A percentile compares a stretch with the other conserved stretches of the same genome.
Evolutionary conservation across 2,797 vertebrate species (phyloP).

Genomic region (Lagocephalus sceleratus): DNA sequence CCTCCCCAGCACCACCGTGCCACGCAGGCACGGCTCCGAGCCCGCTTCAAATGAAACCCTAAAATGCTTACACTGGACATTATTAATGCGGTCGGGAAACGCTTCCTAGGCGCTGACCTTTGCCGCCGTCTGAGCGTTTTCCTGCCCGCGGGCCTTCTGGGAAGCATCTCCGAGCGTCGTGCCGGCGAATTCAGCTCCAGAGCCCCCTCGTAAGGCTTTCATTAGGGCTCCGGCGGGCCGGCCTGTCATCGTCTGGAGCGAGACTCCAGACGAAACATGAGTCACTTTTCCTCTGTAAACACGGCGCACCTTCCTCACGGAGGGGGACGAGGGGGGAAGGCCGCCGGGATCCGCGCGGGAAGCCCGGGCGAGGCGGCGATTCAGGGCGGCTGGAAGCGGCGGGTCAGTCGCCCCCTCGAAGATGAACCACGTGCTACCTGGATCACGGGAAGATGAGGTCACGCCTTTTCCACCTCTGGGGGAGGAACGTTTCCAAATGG

Average conservation of each 20-base stretch:
- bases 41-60: too few relatives aligned
- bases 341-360: constrained; percentile 5
- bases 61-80: too few relatives aligned
- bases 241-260: constrained; percentile 12
- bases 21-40: too few relatives aligned
- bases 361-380: background rate
- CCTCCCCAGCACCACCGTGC: too few relatives aligned
- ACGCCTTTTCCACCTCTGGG: too few relatives aligned
- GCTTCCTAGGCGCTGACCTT: too few relatives aligned
- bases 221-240: constrained; percentile 20
- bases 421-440: background rate
- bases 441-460: background rate
- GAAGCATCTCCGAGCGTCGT: constrained; percentile 3
- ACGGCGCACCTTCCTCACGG: constrained; percentile 15
- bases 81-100: too few relatives aligned
- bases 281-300: constrained; percentile 50
- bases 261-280: constrained; percentile 43
- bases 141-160: constrained; percentile 10
- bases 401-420: constrained; percentile 5
- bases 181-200: constrained; percentile 14
- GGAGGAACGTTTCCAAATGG: background rate
- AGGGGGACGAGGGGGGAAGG: constrained; percentile 6
- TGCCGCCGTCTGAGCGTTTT: background rate
- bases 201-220: constrained; percentile 27
- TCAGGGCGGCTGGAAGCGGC: background rate